phyloP scores from a whole-genome alignment of 2,888 invertebrate genomes.

The Tachina fera region DNA sequence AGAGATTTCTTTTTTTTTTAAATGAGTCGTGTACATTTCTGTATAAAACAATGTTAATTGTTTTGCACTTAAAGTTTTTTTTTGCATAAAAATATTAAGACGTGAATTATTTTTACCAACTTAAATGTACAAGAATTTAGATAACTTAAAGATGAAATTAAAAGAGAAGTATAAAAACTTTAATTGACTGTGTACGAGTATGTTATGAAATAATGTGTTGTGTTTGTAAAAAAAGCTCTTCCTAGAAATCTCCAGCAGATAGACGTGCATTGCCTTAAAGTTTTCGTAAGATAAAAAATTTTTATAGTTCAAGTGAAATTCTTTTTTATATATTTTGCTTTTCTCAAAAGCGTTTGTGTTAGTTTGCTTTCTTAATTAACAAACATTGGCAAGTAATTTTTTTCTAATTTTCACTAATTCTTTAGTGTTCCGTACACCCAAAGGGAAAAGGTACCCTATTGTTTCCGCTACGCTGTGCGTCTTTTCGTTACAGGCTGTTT shows the following conservation, averaged over 20 bases:
- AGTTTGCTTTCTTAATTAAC: too few species aligned
- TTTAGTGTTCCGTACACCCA: too few species aligned
- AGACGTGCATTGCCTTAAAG: too few species aligned
- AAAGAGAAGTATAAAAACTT: not conserved
- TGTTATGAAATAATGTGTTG: conserved; percentile 4
- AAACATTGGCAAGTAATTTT: too few species aligned
- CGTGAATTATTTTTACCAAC: conserved; percentile 9
- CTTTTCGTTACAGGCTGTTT: too few species aligned
- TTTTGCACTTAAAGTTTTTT: conserved; percentile 14
- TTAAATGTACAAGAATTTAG: not conserved
- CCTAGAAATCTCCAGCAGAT: not conserved
- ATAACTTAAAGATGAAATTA: conserved; percentile 20
- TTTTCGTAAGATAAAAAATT: too few species aligned
- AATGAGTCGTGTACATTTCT: conserved; percentile 3
- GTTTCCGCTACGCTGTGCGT: too few species aligned
- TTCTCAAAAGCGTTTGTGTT: too few species aligned
- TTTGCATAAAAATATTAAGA: conserved; percentile 23
- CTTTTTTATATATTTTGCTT: too few species aligned
- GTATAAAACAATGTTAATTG: conserved; percentile 44
- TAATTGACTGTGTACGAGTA: not conserved
- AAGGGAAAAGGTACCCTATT: too few species aligned
- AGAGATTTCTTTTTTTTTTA: conserved; percentile 38
- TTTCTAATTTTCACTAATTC: too few species aligned
- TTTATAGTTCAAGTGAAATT: too few species aligned
- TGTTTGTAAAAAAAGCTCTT: not conserved